Conservation (phyloP, 2,888 invertebrate species). For the Melipona bicolor region DNA sequence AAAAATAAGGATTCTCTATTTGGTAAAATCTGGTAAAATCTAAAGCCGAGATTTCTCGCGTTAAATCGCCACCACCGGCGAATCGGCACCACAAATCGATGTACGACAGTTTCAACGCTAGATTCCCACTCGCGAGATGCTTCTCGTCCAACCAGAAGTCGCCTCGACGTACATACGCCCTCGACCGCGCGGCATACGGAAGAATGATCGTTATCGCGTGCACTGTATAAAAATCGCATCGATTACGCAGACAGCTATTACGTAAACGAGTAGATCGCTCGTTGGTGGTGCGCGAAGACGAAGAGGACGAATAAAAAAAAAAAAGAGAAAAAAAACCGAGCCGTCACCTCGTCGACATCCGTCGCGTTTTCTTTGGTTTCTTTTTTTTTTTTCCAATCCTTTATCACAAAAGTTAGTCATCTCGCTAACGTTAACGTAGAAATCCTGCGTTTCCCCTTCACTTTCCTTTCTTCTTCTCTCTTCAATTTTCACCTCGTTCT, state of each 20-base stretch:
- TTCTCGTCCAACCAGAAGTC: conserved; percentile 16
- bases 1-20: too few species aligned
- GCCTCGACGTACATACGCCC: conserved; percentile 39
- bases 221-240: conserved; percentile 55
- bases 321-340: conserved; percentile 28
- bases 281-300: conserved; percentile 56
- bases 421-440: conserved; percentile 61
- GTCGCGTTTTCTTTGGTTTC: conserved; percentile 77
- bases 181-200: conserved; percentile 48
- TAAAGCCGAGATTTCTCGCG: background rate
- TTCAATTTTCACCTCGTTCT: background rate
- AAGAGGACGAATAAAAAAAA: conserved; percentile 35
- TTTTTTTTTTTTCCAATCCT: conserved; percentile 57
- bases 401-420: conserved; percentile 80
- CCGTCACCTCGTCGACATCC: conserved; percentile 54
- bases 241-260: conserved; percentile 54
- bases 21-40: too few species aligned
- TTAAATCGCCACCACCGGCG: background rate
- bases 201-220: conserved; percentile 61
- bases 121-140: background rate
- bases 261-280: conserved; percentile 57
- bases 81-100: background rate
- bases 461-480: background rate
- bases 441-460: conserved; percentile 13
- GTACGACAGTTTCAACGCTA: background rate